A percentile compares a stretch with the other conserved stretches of the same genome.
Conservation (phyloP, 2,113 vertebrate species). For the Haemorhous mexicanus region DNA sequence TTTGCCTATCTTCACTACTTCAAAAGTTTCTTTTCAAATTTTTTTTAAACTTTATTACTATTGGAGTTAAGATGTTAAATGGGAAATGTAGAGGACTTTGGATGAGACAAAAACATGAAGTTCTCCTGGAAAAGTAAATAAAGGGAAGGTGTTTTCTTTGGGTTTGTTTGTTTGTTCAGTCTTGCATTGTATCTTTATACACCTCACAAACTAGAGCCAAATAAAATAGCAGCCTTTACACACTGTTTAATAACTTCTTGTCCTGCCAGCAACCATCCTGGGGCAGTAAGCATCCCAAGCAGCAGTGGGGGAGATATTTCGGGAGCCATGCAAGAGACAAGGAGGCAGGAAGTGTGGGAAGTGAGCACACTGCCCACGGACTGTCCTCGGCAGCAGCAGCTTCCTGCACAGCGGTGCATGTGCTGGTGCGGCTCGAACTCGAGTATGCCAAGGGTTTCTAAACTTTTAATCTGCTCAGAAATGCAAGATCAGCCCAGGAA, state of each 20-base stretch:
- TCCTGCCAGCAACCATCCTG: neutral
- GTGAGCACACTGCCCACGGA: fast-evolving
- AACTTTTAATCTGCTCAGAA: neutral
- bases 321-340: neutral
- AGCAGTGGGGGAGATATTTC: neutral
- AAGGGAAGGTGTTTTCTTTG: neutral
- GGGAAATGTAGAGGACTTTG: neutral
- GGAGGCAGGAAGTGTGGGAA: neutral
- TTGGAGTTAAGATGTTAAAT: neutral
- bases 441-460: neutral
- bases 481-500: neutral
- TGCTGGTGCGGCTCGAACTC: fast-evolving
- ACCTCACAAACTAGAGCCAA: neutral
- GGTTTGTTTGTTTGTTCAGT: neutral
- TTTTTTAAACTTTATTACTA: neutral
- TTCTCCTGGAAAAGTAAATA: neutral
- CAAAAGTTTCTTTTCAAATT: neutral
- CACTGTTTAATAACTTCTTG: fast-evolving
- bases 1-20: neutral
- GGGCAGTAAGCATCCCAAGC: neutral
- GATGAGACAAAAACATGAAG: neutral
- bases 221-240: neutral
- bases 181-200: neutral
- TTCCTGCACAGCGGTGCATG: neutral
- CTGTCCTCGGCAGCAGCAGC: fast-evolving